Base-by-base conservation (phyloP, 1,140 invertebrate species). In the Anagrus nilaparvatae region DNA sequence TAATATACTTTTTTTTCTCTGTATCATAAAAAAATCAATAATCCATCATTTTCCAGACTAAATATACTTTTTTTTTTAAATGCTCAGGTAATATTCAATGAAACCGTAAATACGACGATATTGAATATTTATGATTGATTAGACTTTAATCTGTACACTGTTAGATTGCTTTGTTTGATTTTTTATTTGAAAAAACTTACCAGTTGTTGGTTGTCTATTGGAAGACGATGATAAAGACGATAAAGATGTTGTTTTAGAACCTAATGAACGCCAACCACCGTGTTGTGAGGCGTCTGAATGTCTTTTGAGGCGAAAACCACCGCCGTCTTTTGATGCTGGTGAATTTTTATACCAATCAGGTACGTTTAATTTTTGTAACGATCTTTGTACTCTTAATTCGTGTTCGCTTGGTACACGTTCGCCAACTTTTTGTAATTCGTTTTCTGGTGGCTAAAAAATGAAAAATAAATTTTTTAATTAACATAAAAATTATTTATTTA, bases 281-380 rank as follows among this genome's bases (percentile, higher is more conserved):
- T 71, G 73, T 19, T 73, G 67, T 33, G 60, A 74, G 16, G 78
- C 79, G 53, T 82, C 80, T 51, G 79, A 81, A 54, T 79, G 70
- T 45, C 80, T 72, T 59, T 83, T 69, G 21, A 74, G 65, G 6
- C 79, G 68, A 60, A 80, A 81, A 38, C 77, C 77, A 2, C 44
- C 40, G 5, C 29, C 29, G 57, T 78, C 77, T 23, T 76, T 70
- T n/a, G 79, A 77, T 13, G 77, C 72, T 43, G 78, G 73, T 14
- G 82, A 84, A 60, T 87, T 86, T 65, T 86, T 89, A 72, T 87
- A 91, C 92, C 92, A 96, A 58, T 95, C 89, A 29, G 92, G 92
- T 25, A 95, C 81, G 68, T 92, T 90, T 40, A 96, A 77, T 53
- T 88, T 86, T 63, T 92, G 87, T 48, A 96, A 66, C 16, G 89